These are phyloP conservation scores for Labeo catla DNA, from an alignment of 2,113 vertebrate species.

Conservation along the genomic window DNA sequence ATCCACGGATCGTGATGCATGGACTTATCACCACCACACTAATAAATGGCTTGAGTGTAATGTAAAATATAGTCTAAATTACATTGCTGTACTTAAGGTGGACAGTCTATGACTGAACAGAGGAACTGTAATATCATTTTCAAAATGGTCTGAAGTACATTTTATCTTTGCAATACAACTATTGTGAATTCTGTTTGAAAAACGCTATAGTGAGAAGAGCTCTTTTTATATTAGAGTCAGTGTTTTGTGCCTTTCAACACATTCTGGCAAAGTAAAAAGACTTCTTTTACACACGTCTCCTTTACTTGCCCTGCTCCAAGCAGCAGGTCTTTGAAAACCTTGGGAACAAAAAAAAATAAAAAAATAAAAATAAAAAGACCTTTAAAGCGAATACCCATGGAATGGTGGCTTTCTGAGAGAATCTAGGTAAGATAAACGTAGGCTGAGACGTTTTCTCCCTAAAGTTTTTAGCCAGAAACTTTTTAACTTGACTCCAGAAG, in stretches of 20 bases:
- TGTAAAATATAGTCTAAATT: neutral
- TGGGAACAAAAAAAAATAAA: neutral
- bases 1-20: too few species aligned
- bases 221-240: constrained; percentile 10
- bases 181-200: constrained; percentile 22
- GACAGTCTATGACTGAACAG: neutral
- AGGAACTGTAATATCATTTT: neutral
- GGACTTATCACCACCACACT: too few species aligned
- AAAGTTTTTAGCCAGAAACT: constrained; percentile 21
- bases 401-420: constrained; percentile 20
- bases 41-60: too few species aligned
- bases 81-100: neutral
- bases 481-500: constrained; percentile 1
- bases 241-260: constrained; percentile 37
- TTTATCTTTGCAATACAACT: neutral
- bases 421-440: neutral
- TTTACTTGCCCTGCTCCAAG: constrained; percentile 17
- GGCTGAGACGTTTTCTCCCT: neutral
- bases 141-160: neutral
- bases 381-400: constrained; percentile 28
- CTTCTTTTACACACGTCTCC: constrained; percentile 16
- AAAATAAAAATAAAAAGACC: neutral
- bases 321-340: constrained; percentile 31
- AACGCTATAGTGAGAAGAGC: neutral
- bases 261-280: constrained; percentile 23